Conservation (phyloP, 1,140 invertebrate genomes). For the Trichonephila inaurata region DNA sequence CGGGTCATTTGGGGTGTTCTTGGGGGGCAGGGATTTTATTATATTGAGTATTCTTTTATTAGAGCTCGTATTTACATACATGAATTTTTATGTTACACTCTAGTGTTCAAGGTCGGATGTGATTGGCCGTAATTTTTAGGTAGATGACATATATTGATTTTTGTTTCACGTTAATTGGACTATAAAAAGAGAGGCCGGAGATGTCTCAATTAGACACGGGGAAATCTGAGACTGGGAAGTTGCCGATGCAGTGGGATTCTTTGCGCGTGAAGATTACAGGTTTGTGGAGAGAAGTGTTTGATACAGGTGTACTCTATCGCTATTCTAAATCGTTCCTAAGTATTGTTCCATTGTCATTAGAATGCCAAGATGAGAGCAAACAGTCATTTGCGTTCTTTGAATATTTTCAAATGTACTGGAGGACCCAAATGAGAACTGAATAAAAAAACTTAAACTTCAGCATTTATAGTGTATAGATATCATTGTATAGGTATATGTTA, state of each 20-base stretch:
- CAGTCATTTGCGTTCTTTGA: no score
- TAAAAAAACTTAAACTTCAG: no score
- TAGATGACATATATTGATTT: conserved; percentile 40
- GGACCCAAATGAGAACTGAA: no score
- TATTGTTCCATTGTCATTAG: no score
- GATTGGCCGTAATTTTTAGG: background rate
- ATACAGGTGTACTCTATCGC: background rate
- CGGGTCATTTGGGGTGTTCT: conserved; percentile 19
- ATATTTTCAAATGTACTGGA: no score
- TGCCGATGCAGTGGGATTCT: background rate
- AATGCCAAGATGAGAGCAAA: no score
- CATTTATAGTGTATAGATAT: no score
- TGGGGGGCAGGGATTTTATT: no score
- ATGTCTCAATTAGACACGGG: conserved; percentile 15
- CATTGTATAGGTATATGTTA: no score
- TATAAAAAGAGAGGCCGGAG: background rate
- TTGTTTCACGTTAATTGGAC: conserved; percentile 12
- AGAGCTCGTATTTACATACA: background rate
- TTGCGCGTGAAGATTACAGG: background rate
- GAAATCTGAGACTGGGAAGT: background rate
- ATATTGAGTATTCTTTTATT: background rate
- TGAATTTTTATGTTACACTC: conserved; percentile 1
- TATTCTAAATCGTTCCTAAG: background rate
- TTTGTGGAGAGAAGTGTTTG: background rate
- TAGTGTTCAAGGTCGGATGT: background rate